A percentile compares a stretch with the other conserved stretches of the same genome.
Evolutionary conservation across 2,888 invertebrate species (phyloP).

Genomic region (Abrostola triplasia): DNA sequence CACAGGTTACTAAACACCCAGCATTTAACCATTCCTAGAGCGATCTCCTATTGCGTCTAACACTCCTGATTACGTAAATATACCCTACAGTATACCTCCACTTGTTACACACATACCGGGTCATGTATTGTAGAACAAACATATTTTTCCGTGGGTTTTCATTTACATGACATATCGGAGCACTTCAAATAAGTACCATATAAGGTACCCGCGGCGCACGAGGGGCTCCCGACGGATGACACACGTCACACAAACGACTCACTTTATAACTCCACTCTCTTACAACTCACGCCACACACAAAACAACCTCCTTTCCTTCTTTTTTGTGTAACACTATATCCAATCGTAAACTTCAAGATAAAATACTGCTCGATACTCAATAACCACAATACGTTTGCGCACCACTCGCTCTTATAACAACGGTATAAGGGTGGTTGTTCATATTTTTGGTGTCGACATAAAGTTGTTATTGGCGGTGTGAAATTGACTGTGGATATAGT

Average conservation of each 20-base stretch:
- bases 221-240: too few relatives aligned
- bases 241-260: not conserved
- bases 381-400: slow-evolving; percentile 44
- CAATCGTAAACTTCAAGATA: slow-evolving; percentile 75
- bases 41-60: too few relatives aligned
- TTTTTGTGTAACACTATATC: slow-evolving; percentile 76
- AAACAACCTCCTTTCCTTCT: slow-evolving; percentile 64
- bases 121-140: too few relatives aligned
- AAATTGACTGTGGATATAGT: slow-evolving; percentile 75
- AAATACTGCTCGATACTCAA: slow-evolving; percentile 69
- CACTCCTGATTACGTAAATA: too few relatives aligned
- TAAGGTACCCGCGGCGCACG: too few relatives aligned
- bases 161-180: too few relatives aligned
- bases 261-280: not conserved
- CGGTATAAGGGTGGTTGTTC: slow-evolving; percentile 23
- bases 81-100: too few relatives aligned
- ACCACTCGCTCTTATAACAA: slow-evolving; percentile 20
- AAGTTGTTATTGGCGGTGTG: slow-evolving; percentile 60
- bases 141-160: too few relatives aligned
- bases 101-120: too few relatives aligned
- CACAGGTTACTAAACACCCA: too few relatives aligned
- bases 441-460: slow-evolving; percentile 6
- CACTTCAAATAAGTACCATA: too few relatives aligned
- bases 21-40: too few relatives aligned
- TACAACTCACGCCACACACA: slow-evolving; percentile 54